Evolutionary conservation across 2,888 invertebrate genomes (phyloP).

Genomic region (Agrypnus murinus): DNA sequence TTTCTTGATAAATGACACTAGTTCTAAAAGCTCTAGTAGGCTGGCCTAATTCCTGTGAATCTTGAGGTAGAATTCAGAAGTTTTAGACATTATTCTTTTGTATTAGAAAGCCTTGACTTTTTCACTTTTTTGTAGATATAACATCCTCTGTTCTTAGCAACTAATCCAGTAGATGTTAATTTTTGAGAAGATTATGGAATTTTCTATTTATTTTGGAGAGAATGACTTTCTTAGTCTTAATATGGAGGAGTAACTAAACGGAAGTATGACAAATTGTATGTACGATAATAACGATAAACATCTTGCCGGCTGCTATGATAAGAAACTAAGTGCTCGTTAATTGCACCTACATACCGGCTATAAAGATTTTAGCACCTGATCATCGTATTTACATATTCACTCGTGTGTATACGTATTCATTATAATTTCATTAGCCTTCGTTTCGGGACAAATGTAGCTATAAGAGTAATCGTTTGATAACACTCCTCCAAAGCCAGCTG

Average conservation of each 20-base stretch:
- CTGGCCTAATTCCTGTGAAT: no score
- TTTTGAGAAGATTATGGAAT: no score
- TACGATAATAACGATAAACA: constrained; percentile 35
- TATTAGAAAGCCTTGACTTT: no score
- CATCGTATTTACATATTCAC: constrained; percentile 46
- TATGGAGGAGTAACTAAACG: constrained; percentile 6
- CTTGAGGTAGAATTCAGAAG: no score
- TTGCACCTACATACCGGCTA: constrained; percentile 33
- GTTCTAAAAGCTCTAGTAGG: no score
- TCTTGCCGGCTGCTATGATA: constrained; percentile 40
- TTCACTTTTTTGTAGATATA: no score
- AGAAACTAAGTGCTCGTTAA: constrained; percentile 44
- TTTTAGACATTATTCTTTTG: no score
- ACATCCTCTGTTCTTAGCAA: no score
- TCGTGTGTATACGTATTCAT: constrained; percentile 36
- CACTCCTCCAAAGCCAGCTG: constrained; percentile 27
- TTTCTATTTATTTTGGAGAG: constrained; percentile 5
- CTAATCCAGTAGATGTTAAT: no score
- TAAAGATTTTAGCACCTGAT: constrained; percentile 53
- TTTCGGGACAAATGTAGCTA: constrained; percentile 22
- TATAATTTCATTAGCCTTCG: constrained; percentile 41
- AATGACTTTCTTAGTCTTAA: no score
- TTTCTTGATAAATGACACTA: no score
- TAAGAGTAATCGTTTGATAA: constrained; percentile 28
- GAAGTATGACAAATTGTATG: constrained; percentile 44